A percentile compares a stretch with the other conserved stretches of the same genome.
Evolutionary conservation across 2,888 invertebrate species (phyloP).

Genomic region (Eupsilia transversa): DNA sequence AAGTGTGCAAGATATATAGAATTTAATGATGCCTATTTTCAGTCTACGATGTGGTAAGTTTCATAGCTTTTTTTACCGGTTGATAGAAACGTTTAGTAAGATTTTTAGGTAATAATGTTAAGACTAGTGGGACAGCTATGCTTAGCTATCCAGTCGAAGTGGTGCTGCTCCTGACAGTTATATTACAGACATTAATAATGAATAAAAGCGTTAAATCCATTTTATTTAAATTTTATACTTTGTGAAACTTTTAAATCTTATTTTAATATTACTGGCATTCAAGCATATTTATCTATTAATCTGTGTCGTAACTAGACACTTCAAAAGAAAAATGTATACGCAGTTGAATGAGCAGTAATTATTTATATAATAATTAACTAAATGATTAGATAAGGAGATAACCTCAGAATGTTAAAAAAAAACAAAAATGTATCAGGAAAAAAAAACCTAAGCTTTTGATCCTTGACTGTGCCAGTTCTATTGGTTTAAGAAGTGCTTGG

Average conservation of each 20-base stretch:
- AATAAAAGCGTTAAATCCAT: background rate
- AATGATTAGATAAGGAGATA: conserved; percentile 8
- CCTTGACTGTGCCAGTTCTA: conserved; percentile 26
- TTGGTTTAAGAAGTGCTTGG: conserved; percentile 28
- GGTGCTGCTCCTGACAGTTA: background rate
- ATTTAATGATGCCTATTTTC: background rate
- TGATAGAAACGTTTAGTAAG: background rate
- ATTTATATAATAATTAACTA: conserved; percentile 10
- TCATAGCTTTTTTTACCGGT: background rate
- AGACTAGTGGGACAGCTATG: background rate
- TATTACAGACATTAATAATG: background rate
- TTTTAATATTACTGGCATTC: background rate
- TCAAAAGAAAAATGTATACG: conserved; percentile 29
- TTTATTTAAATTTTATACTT: background rate
- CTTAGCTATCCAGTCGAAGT: background rate
- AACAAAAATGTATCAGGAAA: background rate
- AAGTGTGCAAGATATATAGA: background rate
- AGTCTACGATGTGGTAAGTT: background rate
- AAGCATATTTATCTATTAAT: conserved; percentile 1
- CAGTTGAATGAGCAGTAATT: conserved; percentile 13
- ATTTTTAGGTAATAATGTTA: background rate
- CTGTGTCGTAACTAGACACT: conserved; percentile 32
- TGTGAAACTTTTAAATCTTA: background rate
- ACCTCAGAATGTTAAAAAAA: background rate
- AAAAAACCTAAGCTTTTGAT: background rate